Evolutionary conservation across 2,797 vertebrate genomes (phyloP).

Genomic region (Hyperoplus immaculatus): DNA sequence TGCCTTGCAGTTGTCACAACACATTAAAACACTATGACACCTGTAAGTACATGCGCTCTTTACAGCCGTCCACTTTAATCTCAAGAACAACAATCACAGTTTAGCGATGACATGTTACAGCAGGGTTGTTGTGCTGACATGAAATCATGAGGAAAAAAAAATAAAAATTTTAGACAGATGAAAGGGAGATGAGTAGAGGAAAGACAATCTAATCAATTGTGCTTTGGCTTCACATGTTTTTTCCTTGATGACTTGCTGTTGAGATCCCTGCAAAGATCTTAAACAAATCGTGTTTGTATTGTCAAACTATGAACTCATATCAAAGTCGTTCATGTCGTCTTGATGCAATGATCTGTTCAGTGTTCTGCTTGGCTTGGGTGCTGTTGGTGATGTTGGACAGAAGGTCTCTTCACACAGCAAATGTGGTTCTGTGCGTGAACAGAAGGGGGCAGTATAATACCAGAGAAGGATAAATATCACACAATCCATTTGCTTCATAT

Average conservation of each 20-base stretch:
- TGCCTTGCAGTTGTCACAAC: constrained; percentile 69
- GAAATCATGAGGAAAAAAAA: constrained; percentile 65
- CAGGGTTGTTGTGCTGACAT: constrained; percentile 61
- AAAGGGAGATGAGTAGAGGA: constrained; percentile 59
- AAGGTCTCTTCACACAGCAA: constrained; percentile 30
- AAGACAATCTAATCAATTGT: constrained; percentile 68
- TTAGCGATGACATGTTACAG: constrained; percentile 63
- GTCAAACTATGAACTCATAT: constrained; percentile 73
- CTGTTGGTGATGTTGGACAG: constrained; percentile 44
- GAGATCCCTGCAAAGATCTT: constrained; percentile 67
- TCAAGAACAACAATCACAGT: constrained; percentile 65
- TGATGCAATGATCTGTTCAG: constrained; percentile 20
- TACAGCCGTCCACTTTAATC: constrained; percentile 76
- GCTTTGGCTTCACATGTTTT: constrained; percentile 60
- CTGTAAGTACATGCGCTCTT: constrained; percentile 72
- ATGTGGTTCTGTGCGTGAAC: constrained; percentile 45
- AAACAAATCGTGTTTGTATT: constrained; percentile 58
- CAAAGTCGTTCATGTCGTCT: constrained; percentile 63
- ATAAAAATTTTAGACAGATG: constrained; percentile 62
- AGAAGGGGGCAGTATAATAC: constrained; percentile 82
- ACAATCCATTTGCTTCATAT: constrained; percentile 44
- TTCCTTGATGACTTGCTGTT: constrained; percentile 54
- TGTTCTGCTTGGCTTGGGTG: constrained; percentile 40
- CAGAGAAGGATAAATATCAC: constrained; percentile 57
- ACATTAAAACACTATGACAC: constrained; percentile 73